phyloP scores from a whole-genome alignment of 2,888 invertebrate species.

The Tipula unca region DNA sequence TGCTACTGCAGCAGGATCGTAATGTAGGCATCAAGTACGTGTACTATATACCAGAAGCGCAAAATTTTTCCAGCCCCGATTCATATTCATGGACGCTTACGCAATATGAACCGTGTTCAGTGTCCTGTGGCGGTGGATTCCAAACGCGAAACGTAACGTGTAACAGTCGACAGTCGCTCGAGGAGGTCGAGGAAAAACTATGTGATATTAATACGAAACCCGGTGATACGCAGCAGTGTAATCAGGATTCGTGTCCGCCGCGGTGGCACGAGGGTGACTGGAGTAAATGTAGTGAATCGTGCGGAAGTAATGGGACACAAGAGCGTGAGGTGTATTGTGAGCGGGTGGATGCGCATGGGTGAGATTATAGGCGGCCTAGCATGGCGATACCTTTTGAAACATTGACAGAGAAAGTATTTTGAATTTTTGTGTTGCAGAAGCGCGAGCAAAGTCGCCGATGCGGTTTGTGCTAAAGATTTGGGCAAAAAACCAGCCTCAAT shows the following conservation, averaged over 20 bases:
- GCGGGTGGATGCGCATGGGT: conserved; percentile 65
- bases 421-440: conserved; percentile 14
- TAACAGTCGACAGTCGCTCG: conserved; percentile 61
- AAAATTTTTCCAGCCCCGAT: conserved; percentile 55
- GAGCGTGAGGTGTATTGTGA: conserved; percentile 70
- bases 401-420: conserved; percentile 8
- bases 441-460: conserved; percentile 62
- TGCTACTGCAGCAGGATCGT: conserved; percentile 63
- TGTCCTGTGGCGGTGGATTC: conserved; percentile 84
- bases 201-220: conserved; percentile 75
- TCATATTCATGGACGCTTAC: conserved; percentile 72
- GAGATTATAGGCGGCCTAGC: conserved; percentile 26
- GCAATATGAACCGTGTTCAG: conserved; percentile 67
- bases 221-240: conserved; percentile 59
- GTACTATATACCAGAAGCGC: conserved; percentile 74
- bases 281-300: conserved; percentile 73
- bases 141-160: conserved; percentile 74
- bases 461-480: conserved; percentile 57
- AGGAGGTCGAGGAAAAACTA: conserved; percentile 61
- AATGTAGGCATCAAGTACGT: conserved; percentile 84
- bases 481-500: conserved; percentile 61
- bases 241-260: conserved; percentile 66
- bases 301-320: conserved; percentile 67
- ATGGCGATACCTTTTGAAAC: not conserved
- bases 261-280: conserved; percentile 72